Base-by-base conservation (phyloP, 2,888 invertebrate species). In the Sesia bembeciformis region DNA sequence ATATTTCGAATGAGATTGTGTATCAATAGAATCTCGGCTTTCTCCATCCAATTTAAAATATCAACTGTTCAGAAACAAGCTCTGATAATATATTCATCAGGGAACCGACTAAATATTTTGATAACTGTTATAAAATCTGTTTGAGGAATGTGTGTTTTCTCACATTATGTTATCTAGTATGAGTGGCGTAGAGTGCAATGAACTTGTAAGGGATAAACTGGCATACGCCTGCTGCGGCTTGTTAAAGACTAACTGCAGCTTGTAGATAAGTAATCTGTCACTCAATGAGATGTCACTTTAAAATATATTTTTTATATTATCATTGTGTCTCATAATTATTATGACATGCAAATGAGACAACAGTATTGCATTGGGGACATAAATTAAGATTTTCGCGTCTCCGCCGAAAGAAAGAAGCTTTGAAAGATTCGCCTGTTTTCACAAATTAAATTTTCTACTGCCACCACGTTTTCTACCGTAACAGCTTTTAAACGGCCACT, bases 141-240 rank as follows among this genome's bases (percentile, higher is more conserved):
- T 72, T 59, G 67, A 57, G 62, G 70, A 74, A 72, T 68, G 64
- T 73, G 67, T 46, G 40, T 73, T 75, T 78, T 74, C 75, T 74
- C 74, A 73, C 75, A 75, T 75, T 71, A 70, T n/a, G 65, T 75
- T 81, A 79, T 80, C 77, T 75, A 64, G 59, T 54, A 58, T 56
- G 59, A 63, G 59, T 61, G 58, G 65, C 65, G 60, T 60, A 59
- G 70, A 67, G 80, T 68, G 66, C 78, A 66, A 64, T 68, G 80
- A 80, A 72, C 78, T 70, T 60, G 62, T 65, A 62, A 71, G 72
- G 68, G 69, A 68, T 76, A 72, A 71, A 67, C 64, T 56, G 57
- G 65, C 63, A 54, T 62, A 66, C 64, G 64, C 68, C 63, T 66
- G 71, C 70, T 62, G 59, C 68, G 60, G 58, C 7, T 39, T 50